A percentile compares a stretch with the other conserved stretches of the same genome.
These are phyloP conservation scores for Pygathrix nemaeus DNA, from an alignment of 2,113 vertebrate genomes.

Conservation along the genomic window DNA sequence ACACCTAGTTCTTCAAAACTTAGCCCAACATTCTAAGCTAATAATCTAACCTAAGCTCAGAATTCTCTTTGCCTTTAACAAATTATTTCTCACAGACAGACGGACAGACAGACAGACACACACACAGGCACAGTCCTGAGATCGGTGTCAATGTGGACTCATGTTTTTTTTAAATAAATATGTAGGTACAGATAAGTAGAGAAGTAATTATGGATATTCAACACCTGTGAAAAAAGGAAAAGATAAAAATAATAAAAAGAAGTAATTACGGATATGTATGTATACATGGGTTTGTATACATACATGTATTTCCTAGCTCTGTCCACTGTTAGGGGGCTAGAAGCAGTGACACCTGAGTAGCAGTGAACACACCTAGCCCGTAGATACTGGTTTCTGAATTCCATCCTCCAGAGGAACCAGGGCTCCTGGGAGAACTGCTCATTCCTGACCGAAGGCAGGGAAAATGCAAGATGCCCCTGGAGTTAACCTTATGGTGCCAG, in stretches of 20 bases:
- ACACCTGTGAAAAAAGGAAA: no score
- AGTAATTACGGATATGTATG: not conserved
- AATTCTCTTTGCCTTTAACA: not conserved
- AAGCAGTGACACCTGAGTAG: no score
- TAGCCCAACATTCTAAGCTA: not conserved
- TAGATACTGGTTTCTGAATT: no score
- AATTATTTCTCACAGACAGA: not conserved
- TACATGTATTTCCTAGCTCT: not conserved
- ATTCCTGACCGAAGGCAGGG: not conserved
- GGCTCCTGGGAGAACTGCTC: not conserved
- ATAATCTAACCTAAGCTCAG: not conserved
- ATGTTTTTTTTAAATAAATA: not conserved
- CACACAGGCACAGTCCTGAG: not conserved
- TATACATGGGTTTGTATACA: not conserved
- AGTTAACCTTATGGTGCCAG: not conserved
- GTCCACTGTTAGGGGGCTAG: no score
- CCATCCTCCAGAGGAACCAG: no score
- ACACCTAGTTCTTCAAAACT: not conserved
- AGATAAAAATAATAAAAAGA: no score
- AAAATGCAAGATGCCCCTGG: not conserved
- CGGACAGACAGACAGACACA: not conserved
- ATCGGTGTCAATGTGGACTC: not conserved
- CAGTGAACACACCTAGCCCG: no score
- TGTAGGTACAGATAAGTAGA: not conserved
- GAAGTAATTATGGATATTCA: not conserved